phyloP scores from a whole-genome alignment of 1,140 invertebrate genomes.

The Aphaenogaster ashmeadi region DNA sequence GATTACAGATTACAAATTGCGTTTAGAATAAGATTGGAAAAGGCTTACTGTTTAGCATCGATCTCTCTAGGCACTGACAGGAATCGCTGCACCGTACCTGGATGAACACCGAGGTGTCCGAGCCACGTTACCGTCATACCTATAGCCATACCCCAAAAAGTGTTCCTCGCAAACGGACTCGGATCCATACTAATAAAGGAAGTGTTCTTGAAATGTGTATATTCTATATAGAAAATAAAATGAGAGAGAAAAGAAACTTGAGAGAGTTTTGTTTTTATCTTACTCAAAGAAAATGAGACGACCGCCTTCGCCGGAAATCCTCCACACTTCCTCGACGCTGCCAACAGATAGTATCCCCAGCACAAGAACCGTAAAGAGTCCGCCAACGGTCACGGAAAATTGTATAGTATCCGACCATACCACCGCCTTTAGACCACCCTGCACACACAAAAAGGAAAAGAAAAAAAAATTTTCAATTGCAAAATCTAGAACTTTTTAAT shows the following conservation, averaged over 20 bases:
- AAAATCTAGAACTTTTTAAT: neutral
- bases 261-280: neutral
- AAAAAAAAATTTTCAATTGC: neutral
- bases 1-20: neutral
- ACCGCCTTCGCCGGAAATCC: conserved; percentile 75
- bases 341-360: conserved; percentile 89
- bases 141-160: conserved; percentile 88
- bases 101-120: conserved; percentile 89
- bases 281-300: conserved; percentile 80
- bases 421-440: conserved; percentile 92
- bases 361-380: conserved; percentile 90
- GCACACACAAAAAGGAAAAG: neutral
- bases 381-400: conserved; percentile 89
- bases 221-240: conserved; percentile 15
- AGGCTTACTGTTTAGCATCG: conserved; percentile 86
- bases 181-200: conserved; percentile 86
- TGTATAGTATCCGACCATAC: conserved; percentile 92
- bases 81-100: conserved; percentile 90
- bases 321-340: conserved; percentile 86
- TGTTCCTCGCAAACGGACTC: conserved; percentile 88
- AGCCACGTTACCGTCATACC: conserved; percentile 89
- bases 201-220: neutral
- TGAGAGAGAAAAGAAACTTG: neutral
- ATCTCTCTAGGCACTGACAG: conserved; percentile 89
- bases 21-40: neutral